Conservation (phyloP, 2,113 vertebrate species). For the Morone saxatilis region DNA sequence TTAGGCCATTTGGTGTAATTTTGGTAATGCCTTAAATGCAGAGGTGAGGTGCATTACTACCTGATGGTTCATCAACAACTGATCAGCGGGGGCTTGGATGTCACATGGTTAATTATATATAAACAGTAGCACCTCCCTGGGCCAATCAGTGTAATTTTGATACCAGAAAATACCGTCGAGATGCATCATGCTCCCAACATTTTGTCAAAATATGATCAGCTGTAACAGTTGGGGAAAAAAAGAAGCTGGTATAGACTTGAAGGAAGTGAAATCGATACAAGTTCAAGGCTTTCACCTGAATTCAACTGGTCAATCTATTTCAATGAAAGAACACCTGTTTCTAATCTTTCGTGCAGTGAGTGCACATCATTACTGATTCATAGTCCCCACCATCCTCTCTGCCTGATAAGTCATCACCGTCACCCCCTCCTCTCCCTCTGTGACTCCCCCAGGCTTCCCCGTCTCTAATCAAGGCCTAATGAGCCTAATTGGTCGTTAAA, state of each 20-base stretch:
- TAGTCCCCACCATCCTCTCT: slow-evolving; percentile 51
- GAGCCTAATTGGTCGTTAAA: slow-evolving; percentile 88
- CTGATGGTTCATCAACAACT: slow-evolving; percentile 4
- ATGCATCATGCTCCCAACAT: not conserved
- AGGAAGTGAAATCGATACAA: slow-evolving; percentile 24
- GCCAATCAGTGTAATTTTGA: slow-evolving; percentile 10
- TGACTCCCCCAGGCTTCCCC: slow-evolving; percentile 78
- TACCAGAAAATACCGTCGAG: not conserved
- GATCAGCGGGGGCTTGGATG: not conserved
- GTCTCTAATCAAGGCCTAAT: slow-evolving; percentile 87
- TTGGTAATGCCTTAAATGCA: not conserved
- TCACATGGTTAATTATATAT: slow-evolving; percentile 1
- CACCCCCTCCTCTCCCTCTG: slow-evolving; percentile 17
- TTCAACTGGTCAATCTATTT: slow-evolving; percentile 35
- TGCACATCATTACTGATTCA: slow-evolving; percentile 68
- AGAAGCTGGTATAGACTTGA: not conserved
- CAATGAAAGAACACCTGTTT: slow-evolving; percentile 66
- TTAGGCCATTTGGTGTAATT: not conserved
- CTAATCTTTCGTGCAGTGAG: slow-evolving; percentile 47
- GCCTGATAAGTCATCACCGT: slow-evolving; percentile 70
- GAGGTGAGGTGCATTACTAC: not conserved
- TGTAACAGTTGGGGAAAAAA: not conserved
- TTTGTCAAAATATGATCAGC: not conserved
- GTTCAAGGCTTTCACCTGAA: slow-evolving; percentile 38
- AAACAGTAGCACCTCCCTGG: not conserved